Conservation (phyloP, 2,797 vertebrate species). For the Loriculus beryllinus region DNA sequence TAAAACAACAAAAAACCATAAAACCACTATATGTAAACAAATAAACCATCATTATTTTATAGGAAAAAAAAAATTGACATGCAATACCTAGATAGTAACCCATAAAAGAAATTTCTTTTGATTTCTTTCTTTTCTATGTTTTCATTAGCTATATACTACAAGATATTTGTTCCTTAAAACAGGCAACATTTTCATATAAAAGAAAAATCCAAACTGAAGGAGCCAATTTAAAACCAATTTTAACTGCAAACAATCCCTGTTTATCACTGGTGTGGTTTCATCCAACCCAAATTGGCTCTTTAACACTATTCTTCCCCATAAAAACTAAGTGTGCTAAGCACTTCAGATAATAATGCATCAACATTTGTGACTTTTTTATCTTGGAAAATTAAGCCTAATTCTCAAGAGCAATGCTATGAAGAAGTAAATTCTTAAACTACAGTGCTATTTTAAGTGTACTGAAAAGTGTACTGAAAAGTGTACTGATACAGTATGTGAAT, state of each 20-base stretch:
- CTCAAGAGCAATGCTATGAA: background rate
- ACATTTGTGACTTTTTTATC: constrained; percentile 12
- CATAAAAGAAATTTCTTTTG: background rate
- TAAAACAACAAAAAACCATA: background rate
- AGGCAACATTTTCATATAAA: background rate
- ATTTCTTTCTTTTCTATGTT: background rate
- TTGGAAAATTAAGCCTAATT: constrained; percentile 31
- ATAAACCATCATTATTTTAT: background rate
- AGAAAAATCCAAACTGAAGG: background rate
- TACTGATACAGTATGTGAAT: background rate
- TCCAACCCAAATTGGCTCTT: background rate
- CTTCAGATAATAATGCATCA: constrained; percentile 27
- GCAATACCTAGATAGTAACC: background rate
- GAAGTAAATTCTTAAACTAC: background rate
- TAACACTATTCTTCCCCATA: background rate
- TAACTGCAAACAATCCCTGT: background rate
- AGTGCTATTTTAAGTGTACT: constrained; percentile 5
- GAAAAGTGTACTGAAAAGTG: no score
- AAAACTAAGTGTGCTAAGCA: background rate
- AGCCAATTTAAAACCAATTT: constrained; percentile 14
- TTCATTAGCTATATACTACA: background rate
- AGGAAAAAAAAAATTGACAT: background rate
- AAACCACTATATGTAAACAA: background rate
- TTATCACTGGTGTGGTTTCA: constrained; percentile 11
- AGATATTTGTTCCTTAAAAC: background rate